Base-by-base conservation (phyloP, 2,888 invertebrate genomes). In the Lepeophtheirus nordmannii region DNA sequence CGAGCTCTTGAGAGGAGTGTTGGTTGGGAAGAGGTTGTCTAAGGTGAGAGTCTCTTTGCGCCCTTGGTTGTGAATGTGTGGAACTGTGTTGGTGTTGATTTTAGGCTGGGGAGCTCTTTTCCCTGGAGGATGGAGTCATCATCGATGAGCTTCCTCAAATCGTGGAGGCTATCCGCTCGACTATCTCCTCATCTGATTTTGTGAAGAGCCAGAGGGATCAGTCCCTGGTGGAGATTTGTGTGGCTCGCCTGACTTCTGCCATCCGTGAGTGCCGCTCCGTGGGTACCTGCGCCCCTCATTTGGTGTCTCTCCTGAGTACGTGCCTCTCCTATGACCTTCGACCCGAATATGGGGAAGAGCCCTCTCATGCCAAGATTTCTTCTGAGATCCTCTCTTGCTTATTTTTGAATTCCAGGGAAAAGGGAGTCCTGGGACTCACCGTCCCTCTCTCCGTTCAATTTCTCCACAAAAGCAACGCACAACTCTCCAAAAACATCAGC, bases 281-380 rank as follows among this genome's bases (percentile, higher is more conserved):
- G 30, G 30, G 7, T 2, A 30, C 30, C 2, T 70, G 89, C 93
- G 87, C 87, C 62, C 82, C 84, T 63, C 84, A 88, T 0, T 77
- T 94, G 70, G 89, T 94, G 23, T 83, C 84, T 56, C 78, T 94
- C 65, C 78, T 94, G 68, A 88, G 90, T 78, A 86, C 87, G 40
- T 93, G 92, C 73, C 78, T 93, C 70, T 84, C 86, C 74, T 89
- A 92, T 80, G 89, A 89, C 76, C 79, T 92, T 70, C 86, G 88
- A 77, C 87, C 89, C 0, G 77, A 81, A 23, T 79, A 83, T 71
- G 87, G 89, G 76, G 87, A 88, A 73, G 92, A 93, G 78, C 89
- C 92, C 46, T 92, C 93, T 1, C 93, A 94, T 80, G 90, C 92
- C 60, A 94, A 94, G 78, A 93, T 94, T 73, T 91, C 92, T 22